Conservation (phyloP, 37 sponge, comb jelly and placozoan genomes). For the Theonella swinhoei region DNA sequence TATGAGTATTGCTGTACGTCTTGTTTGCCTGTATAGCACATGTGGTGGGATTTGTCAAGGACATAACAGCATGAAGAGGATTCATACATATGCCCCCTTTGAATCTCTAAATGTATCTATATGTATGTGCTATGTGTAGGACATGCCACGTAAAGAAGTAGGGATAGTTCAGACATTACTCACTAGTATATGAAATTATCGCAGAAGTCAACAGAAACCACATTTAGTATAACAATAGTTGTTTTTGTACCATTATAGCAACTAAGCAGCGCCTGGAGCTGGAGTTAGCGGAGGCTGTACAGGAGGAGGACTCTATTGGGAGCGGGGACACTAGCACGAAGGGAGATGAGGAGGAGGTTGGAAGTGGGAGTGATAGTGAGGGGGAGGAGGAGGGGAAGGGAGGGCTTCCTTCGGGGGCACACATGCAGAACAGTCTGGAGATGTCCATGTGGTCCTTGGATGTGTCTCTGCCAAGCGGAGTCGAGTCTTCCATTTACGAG, state of each 20-base stretch:
- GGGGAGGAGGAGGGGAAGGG: neutral
- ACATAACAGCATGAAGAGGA: no score
- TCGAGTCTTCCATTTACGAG: slow-evolving; percentile 11
- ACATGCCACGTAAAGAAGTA: no score
- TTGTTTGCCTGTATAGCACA: no score
- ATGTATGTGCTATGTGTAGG: no score
- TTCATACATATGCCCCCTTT: neutral
- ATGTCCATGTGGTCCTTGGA: slow-evolving; percentile 62
- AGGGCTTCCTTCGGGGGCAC: neutral
- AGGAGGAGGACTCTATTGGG: slow-evolving; percentile 23
- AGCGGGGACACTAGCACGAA: neutral
- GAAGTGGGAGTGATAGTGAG: slow-evolving; percentile 60
- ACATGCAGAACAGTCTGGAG: slow-evolving; percentile 33
- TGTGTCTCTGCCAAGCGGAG: slow-evolving; percentile 45
- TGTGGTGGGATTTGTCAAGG: no score
- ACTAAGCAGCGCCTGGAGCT: slow-evolving; percentile 58
- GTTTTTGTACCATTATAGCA: slow-evolving; percentile 39
- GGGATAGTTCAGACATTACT: no score
- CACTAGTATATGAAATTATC: no score
- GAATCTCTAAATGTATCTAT: neutral
- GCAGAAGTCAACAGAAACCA: no score
- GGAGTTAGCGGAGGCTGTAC: slow-evolving; percentile 63
- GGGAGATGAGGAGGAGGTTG: slow-evolving; percentile 9
- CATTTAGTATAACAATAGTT: no score
- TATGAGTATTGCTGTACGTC: no score